phyloP scores from a whole-genome alignment of 2,888 invertebrate genomes.

The Meliscaeva auricollis region DNA sequence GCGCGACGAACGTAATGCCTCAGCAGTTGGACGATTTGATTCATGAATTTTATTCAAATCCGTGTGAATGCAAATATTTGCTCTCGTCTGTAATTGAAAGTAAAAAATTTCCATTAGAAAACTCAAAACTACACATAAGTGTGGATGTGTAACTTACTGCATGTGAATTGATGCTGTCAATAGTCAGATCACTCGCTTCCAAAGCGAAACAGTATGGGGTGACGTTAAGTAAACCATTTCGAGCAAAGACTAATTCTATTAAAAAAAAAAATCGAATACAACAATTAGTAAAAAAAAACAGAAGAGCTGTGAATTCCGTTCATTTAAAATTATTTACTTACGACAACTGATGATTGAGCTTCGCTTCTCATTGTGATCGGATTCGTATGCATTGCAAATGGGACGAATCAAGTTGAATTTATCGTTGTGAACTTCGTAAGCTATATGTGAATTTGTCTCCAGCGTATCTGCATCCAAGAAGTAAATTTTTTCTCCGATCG shows the following conservation, averaged over 20 bases:
- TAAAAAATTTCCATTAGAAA: background rate
- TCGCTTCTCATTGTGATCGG: conserved; percentile 81
- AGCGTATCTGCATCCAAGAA: conserved; percentile 82
- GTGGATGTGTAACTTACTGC: no score
- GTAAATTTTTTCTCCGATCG: conserved; percentile 82
- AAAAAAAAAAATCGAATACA: background rate
- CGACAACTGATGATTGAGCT: conserved; percentile 83
- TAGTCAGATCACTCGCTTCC: conserved; percentile 85
- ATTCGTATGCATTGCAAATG: conserved; percentile 82
- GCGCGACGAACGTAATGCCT: conserved; percentile 79
- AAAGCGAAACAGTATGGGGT: conserved; percentile 85
- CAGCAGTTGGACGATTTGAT: conserved; percentile 80
- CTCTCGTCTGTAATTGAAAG: conserved; percentile 78
- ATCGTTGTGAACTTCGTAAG: conserved; percentile 81
- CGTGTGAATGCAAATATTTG: conserved; percentile 83
- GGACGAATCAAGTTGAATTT: conserved; percentile 79
- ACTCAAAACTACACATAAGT: conserved; percentile 48
- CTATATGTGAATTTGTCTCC: conserved; percentile 80
- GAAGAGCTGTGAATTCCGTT: background rate
- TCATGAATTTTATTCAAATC: conserved; percentile 81
- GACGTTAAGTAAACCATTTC: conserved; percentile 80
- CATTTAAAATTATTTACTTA: no score
- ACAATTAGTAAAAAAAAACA: conserved; percentile 9
- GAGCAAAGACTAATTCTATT: conserved; percentile 81
- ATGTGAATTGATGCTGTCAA: conserved; percentile 79